phyloP scores from a whole-genome alignment of 2,797 vertebrate genomes.

The Pseudochromis fuscus region DNA sequence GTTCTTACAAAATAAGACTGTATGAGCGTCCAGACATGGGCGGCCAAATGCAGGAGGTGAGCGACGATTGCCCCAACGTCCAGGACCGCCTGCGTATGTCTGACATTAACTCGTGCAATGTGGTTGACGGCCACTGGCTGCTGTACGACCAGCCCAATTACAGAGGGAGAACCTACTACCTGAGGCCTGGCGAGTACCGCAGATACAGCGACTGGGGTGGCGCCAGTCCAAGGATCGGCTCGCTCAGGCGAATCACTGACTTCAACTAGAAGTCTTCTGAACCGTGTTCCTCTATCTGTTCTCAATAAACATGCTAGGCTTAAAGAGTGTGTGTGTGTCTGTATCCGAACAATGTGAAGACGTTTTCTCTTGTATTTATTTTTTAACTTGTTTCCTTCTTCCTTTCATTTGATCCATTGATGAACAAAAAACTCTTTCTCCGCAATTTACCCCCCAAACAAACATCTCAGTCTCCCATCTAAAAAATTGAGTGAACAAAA shows the following conservation, averaged over 20 bases:
- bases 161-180: slow-evolving; percentile 72
- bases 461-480: background rate
- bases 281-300: slow-evolving; percentile 46
- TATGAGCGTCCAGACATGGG: slow-evolving; percentile 74
- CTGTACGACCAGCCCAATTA: slow-evolving; percentile 80
- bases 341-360: too few relatives aligned
- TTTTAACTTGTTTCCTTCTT: background rate
- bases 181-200: slow-evolving; percentile 76
- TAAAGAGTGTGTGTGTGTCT: slow-evolving; percentile 21
- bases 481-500: background rate
- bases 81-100: slow-evolving; percentile 74
- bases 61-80: slow-evolving; percentile 74
- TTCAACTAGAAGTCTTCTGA: slow-evolving; percentile 54
- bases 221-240: slow-evolving; percentile 68
- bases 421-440: background rate
- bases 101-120: slow-evolving; percentile 75
- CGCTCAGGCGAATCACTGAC: slow-evolving; percentile 73
- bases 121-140: slow-evolving; percentile 77
- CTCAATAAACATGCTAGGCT: slow-evolving; percentile 69
- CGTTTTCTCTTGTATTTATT: background rate
- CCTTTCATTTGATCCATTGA: background rate
- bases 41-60: slow-evolving; percentile 75
- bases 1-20: slow-evolving; percentile 73
- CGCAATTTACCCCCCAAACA: too few relatives aligned
- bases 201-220: slow-evolving; percentile 74